Evolutionary conservation across 2,888 invertebrate genomes (phyloP), one percentile per base, ranked within the genome.

Genomic region (Myopa testacea): DNA sequence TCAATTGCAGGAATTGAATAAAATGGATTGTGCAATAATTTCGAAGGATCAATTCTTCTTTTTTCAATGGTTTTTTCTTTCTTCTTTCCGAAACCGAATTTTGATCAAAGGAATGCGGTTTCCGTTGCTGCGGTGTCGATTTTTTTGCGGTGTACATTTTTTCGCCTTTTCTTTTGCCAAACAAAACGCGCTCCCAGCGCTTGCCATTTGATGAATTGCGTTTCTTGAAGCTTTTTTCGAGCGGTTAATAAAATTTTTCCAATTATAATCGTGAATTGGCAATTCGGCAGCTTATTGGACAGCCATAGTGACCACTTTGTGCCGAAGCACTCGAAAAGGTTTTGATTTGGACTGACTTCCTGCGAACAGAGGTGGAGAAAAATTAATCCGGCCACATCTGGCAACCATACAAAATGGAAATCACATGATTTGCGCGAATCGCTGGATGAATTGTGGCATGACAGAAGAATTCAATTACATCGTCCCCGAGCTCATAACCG

Each of bases 231-330:
- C 26, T 19, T 70, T 40, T 50, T 52, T 60, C 72, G 40, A 26
- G 8, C 12, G 65, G 10, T 60, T 60, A 60, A 55, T 40, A 52
- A 26, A 70, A 55, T 16, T 60, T 58, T 71, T 72, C 60, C 38
- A 72, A 38, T 72, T 72, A 72, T 40, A 72, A 72, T 72, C 16
- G 38, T 40, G 40, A 60, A 38, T 72, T 72, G 72, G 60, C 72
- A 72, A 26, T 40, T n/a, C 60, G 58, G 60, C 10, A 16, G 60
- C 37, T 12, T 37, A 37, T 70, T 70, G 26, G 55, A 34, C 55
- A 65, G 37, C 6, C 62, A 10, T 8, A 55, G 65, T 4, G 14
- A 16, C 1, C 10, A 38, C 14, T 37, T 65, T 55, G 55, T 5
- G 55, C 4, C 4, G 55, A n/a, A n/a, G 55, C 55, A 55, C 55